These are phyloP conservation scores for Platycheirus albimanus DNA, from an alignment of 2,888 invertebrate genomes.

Conservation along the genomic window DNA sequence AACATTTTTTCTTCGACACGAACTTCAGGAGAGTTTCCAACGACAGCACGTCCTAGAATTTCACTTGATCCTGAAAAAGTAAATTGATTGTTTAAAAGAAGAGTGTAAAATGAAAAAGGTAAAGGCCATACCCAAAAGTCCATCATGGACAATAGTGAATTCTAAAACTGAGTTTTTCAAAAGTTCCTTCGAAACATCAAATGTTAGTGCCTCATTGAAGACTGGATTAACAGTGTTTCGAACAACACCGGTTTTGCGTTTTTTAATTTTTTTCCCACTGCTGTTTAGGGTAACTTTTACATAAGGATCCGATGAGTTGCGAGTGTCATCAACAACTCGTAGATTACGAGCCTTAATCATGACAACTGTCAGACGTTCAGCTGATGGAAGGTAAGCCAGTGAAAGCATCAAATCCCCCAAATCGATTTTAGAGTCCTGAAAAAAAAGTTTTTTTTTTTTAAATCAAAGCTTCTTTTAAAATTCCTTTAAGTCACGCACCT, in stretches of 20 bases:
- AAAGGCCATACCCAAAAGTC: conserved; percentile 83
- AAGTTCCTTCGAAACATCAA: conserved; percentile 90
- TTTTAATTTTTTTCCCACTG: conserved; percentile 94
- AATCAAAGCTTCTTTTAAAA: not conserved
- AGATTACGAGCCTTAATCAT: conserved; percentile 95
- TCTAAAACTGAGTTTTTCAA: conserved; percentile 85
- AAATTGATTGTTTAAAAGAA: not conserved
- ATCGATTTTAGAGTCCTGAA: conserved; percentile 87
- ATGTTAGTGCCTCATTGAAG: conserved; percentile 96
- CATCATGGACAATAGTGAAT: conserved; percentile 86
- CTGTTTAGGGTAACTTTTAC: conserved; percentile 95
- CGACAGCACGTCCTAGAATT: conserved; percentile 83
- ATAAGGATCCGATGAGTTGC: conserved; percentile 96
- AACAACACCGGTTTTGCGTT: conserved; percentile 95
- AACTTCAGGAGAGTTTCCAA: conserved; percentile 83
- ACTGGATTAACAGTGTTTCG: conserved; percentile 93
- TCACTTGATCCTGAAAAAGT: conserved; percentile 84
- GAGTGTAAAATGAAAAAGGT: not conserved
- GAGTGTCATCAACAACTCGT: conserved; percentile 95
- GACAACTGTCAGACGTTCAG: conserved; percentile 94
- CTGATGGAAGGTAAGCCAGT: conserved; percentile 94
- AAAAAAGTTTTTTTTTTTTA: not conserved
- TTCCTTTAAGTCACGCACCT: conserved; percentile 75
- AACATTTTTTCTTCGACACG: conserved; percentile 83
- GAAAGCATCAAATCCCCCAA: conserved; percentile 96